Conservation (phyloP, 1,140 invertebrate species). For the fruit fly (Drosophila melanogaster) region Release_6_plus_ISO1_MT NT_033777.3:11545501-11546000, state of each 20-base stretch:
- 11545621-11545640: background rate
- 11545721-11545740: constrained; percentile 2
- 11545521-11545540: constrained; percentile 39
- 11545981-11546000: no score
- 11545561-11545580: constrained; percentile 9
- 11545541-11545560: constrained; percentile 7
- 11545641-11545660: background rate
- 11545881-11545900: background rate
- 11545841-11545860: no score
- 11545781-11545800: background rate
- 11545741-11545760: background rate
- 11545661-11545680: background rate
- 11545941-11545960: no score
- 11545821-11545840: background rate
- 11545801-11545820: background rate
- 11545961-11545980: no score
- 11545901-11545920: background rate
- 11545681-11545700: background rate
- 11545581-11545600: constrained; percentile 18
- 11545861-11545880: no score
- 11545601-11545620: constrained; percentile 23
- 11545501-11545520: constrained; percentile 3
- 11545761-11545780: background rate
- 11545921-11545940: no score
- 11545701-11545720: background rate